Conservation (phyloP, 2,113 vertebrate species). For the Anarrhichthys ocellatus region DNA sequence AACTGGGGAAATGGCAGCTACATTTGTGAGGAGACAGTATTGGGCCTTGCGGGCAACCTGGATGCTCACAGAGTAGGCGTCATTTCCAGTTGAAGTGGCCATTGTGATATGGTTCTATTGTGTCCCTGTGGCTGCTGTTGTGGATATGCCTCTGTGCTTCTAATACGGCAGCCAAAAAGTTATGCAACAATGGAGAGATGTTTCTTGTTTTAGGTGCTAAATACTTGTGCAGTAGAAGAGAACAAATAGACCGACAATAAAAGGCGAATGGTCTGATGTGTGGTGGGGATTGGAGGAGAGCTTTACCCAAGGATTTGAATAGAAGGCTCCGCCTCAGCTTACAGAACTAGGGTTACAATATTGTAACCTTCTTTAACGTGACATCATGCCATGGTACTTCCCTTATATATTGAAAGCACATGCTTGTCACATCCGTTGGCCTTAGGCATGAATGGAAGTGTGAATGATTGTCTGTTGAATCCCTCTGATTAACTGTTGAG, state of each 20-base stretch:
- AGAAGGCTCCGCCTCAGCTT: not conserved
- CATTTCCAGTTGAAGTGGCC: conserved; percentile 41
- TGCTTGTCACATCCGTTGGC: conserved; percentile 48
- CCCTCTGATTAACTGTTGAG: conserved; percentile 59
- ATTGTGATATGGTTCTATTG: conserved; percentile 30
- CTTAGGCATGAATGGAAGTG: conserved; percentile 45
- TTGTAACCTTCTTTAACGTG: not conserved
- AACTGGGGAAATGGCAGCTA: conserved; percentile 18
- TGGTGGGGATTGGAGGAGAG: not conserved
- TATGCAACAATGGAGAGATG: not conserved
- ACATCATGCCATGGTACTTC: conserved; percentile 20
- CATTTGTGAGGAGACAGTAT: conserved; percentile 35
- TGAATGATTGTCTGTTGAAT: conserved; percentile 62
- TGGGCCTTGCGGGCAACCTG: conserved; percentile 22
- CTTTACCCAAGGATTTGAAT: not conserved
- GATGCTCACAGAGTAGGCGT: conserved; percentile 31
- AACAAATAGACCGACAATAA: not conserved
- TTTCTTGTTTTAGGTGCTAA: not conserved
- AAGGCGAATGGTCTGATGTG: not conserved
- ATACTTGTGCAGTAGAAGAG: conserved; percentile 3
- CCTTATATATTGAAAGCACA: conserved; percentile 12
- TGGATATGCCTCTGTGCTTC: not conserved
- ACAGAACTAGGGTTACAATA: not conserved
- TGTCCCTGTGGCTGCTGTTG: conserved; percentile 3
- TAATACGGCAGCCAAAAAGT: not conserved